These are phyloP conservation scores for Sclerodermus sp. DNA, from an alignment of 2,888 invertebrate genomes.

Conservation along the genomic window DNA sequence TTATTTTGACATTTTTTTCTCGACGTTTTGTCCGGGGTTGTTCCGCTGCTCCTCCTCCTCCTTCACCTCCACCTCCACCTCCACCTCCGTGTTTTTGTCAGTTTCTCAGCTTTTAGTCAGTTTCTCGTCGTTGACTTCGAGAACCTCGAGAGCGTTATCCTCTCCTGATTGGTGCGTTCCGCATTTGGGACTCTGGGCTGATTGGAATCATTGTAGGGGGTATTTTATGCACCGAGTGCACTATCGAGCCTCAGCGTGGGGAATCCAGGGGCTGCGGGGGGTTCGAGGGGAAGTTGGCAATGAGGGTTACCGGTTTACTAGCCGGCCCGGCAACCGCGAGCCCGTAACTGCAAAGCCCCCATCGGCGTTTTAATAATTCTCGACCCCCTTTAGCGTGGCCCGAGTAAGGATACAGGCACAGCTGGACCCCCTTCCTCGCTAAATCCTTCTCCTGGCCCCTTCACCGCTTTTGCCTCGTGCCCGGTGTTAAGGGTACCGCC, in stretches of 20 bases:
- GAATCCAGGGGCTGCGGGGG: no score
- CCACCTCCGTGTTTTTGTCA: no score
- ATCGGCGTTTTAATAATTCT: slow-evolving; percentile 47
- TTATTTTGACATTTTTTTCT: no score
- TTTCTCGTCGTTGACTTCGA: no score
- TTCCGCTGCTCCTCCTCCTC: no score
- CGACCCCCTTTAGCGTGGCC: slow-evolving; percentile 41
- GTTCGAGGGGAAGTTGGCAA: not conserved
- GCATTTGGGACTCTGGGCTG: slow-evolving; percentile 36
- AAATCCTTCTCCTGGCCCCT: slow-evolving; percentile 10
- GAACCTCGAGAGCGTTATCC: no score
- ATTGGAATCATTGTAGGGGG: slow-evolving; percentile 50
- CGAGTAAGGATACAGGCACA: slow-evolving; percentile 37
- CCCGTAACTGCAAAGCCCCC: slow-evolving; percentile 36
- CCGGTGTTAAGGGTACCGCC: slow-evolving; percentile 46
- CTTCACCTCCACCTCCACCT: no score
- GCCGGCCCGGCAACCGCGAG: slow-evolving; percentile 14
- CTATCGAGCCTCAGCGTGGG: slow-evolving; percentile 31
- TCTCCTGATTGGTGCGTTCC: slow-evolving; percentile 36
- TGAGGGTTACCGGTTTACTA: slow-evolving; percentile 32
- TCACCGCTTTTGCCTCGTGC: slow-evolving; percentile 41
- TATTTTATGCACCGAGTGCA: slow-evolving; percentile 45
- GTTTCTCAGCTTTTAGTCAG: no score
- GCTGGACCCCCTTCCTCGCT: slow-evolving; percentile 30
- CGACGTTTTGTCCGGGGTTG: no score